Percentiles rank a stretch among this genome's conserved stretches.
Conservation (phyloP, 1,140 invertebrate species). For the Bathynomus jamesi region DNA sequence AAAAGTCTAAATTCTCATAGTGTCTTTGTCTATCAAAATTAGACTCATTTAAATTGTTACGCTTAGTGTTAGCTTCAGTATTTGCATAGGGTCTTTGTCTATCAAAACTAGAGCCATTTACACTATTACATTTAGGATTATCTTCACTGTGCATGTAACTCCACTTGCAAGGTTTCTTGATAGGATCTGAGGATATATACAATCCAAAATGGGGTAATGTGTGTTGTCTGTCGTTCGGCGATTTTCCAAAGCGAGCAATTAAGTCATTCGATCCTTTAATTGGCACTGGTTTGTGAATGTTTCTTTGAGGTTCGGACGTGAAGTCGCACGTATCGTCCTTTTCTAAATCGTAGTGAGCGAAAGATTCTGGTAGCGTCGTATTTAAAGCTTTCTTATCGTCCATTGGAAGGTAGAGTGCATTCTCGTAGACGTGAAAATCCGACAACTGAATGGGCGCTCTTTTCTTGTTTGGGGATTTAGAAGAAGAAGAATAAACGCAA, state of each 20-base stretch:
- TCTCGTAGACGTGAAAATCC: conserved; percentile 20
- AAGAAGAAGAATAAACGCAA: conserved; percentile 7
- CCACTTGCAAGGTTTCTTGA: conserved; percentile 17
- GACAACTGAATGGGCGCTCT: not conserved
- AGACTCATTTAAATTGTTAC: no score
- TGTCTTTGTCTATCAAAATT: no score
- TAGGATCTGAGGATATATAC: conserved; percentile 14
- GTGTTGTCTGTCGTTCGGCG: conserved; percentile 20
- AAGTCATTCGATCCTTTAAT: conserved; percentile 19
- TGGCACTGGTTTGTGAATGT: conserved; percentile 27
- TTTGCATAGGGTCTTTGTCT: not conserved
- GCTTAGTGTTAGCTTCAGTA: no score
- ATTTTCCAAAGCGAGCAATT: conserved; percentile 24
- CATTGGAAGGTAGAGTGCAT: conserved; percentile 32
- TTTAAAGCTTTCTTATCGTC: conserved; percentile 7
- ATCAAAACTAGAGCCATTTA: not conserved
- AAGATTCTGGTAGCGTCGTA: conserved; percentile 14
- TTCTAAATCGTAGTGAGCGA: conserved; percentile 15
- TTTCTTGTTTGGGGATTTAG: conserved; percentile 4
- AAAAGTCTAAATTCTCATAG: no score
- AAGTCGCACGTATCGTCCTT: conserved; percentile 17
- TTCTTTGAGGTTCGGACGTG: conserved; percentile 23
- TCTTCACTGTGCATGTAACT: not conserved
- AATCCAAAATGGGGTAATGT: conserved; percentile 16
- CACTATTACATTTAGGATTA: not conserved